Percentiles rank a stretch among this genome's conserved stretches.
phyloP scores from a whole-genome alignment of 2,113 vertebrate genomes.

The Amphilophus citrinellus region DNA sequence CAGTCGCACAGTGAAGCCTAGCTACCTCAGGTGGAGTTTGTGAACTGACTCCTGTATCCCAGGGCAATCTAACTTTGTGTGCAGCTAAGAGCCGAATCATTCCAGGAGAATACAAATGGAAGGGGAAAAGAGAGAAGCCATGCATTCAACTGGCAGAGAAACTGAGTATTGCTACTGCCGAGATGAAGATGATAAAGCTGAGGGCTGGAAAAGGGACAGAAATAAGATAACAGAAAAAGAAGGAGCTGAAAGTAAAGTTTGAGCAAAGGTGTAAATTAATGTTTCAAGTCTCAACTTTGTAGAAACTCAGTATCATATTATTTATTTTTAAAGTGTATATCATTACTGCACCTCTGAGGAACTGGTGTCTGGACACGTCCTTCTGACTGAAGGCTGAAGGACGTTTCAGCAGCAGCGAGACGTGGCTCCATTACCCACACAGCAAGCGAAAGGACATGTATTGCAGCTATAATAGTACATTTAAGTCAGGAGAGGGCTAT shows the following conservation, averaged over 20 bases:
- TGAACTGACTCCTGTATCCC: constrained; percentile 49
- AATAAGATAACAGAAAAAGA: neutral
- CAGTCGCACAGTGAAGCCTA: constrained; percentile 42
- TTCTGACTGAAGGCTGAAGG: constrained; percentile 51
- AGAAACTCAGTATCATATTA: neutral
- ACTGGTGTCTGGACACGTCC: constrained; percentile 7
- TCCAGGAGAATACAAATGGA: constrained; percentile 11
- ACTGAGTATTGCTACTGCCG: constrained; percentile 5
- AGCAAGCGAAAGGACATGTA: constrained; percentile 29
- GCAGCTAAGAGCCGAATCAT: constrained; percentile 17
- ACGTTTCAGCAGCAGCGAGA: constrained; percentile 6
- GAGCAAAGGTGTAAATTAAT: constrained; percentile 7
- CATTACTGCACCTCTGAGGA: constrained; percentile 33
- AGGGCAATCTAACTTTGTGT: constrained; percentile 43
- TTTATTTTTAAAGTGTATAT: constrained; percentile 24
- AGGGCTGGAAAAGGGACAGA: neutral
- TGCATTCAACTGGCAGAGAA: constrained; percentile 24
- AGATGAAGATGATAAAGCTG: constrained; percentile 29
- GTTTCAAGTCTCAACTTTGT: neutral
- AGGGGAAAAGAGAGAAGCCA: neutral
- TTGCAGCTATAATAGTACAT: constrained; percentile 44
- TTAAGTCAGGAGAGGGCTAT: constrained; percentile 38
- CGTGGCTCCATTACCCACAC: constrained; percentile 47
- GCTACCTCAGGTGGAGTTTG: constrained; percentile 56
- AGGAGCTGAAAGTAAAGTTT: constrained; percentile 21